Conservation (phyloP, 2,888 invertebrate species). For the Julus scanicus region DNA sequence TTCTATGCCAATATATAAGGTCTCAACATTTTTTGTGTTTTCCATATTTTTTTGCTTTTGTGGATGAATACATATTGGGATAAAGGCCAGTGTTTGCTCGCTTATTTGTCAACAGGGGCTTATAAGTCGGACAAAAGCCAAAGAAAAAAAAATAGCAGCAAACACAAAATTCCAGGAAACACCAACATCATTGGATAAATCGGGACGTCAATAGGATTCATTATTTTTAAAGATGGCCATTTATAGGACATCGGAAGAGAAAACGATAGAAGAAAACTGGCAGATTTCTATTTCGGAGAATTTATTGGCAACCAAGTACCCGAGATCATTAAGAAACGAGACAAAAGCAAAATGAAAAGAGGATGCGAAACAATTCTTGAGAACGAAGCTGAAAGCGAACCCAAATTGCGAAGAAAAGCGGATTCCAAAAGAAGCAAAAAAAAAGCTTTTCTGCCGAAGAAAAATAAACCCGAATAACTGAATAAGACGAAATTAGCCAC, state of each 20-base stretch:
- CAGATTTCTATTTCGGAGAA: not conserved
- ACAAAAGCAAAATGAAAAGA: not conserved
- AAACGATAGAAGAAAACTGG: not conserved
- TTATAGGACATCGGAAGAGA: not conserved
- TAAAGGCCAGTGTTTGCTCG: not conserved
- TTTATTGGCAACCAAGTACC: not conserved
- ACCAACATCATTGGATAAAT: not conserved
- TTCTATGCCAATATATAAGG: too few species aligned
- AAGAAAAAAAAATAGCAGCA: not conserved
- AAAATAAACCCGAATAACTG: slow-evolving; percentile 13
- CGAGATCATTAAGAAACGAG: slow-evolving; percentile 21
- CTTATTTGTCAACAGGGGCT: not conserved
- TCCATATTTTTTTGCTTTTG: too few species aligned
- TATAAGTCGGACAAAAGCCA: not conserved
- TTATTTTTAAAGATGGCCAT: slow-evolving; percentile 42
- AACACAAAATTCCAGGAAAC: not conserved
- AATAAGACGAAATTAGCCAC: slow-evolving; percentile 5
- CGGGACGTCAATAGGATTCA: slow-evolving; percentile 18
- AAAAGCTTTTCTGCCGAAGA: not conserved
- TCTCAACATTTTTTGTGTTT: too few species aligned
- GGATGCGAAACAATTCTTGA: not conserved
- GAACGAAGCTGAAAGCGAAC: not conserved
- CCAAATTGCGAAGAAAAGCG: not conserved
- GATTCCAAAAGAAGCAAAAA: not conserved
- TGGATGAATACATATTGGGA: not conserved